phyloP scores from a whole-genome alignment of 2,797 vertebrate genomes.

The Malurus leucopterus region DNA sequence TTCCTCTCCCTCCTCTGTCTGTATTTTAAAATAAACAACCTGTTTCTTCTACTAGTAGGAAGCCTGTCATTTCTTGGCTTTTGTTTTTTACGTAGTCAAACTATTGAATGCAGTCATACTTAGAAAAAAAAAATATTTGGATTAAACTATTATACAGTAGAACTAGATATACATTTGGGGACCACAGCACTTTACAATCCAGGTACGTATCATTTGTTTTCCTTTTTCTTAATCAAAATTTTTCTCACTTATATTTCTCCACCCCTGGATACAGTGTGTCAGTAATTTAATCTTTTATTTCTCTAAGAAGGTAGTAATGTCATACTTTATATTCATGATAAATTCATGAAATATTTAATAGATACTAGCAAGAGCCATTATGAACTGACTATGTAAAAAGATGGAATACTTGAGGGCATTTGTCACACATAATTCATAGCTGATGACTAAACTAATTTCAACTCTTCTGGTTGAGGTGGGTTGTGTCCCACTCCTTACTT shows the following conservation, averaged over 20 bases:
- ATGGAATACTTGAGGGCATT: constrained; percentile 57
- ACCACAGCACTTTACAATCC: background rate
- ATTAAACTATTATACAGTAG: background rate
- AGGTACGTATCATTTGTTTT: background rate
- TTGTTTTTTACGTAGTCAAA: background rate
- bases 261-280: background rate
- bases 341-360: constrained; percentile 69
- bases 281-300: constrained; percentile 35
- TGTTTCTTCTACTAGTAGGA: background rate
- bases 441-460: constrained; percentile 1
- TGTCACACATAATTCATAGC: constrained; percentile 46
- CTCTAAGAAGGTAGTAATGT: constrained; percentile 37
- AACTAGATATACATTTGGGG: background rate
- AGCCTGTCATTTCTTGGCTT: background rate
- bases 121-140: background rate
- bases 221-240: background rate
- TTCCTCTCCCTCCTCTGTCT: background rate
- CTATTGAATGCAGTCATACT: background rate
- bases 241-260: background rate
- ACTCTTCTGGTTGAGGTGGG: background rate
- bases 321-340: constrained; percentile 58
- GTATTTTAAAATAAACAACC: background rate
- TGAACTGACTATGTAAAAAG: constrained; percentile 22
- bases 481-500: background rate
- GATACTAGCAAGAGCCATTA: constrained; percentile 49